Base-by-base conservation (phyloP, 1,140 invertebrate genomes). In the Heliothis virescens region DNA sequence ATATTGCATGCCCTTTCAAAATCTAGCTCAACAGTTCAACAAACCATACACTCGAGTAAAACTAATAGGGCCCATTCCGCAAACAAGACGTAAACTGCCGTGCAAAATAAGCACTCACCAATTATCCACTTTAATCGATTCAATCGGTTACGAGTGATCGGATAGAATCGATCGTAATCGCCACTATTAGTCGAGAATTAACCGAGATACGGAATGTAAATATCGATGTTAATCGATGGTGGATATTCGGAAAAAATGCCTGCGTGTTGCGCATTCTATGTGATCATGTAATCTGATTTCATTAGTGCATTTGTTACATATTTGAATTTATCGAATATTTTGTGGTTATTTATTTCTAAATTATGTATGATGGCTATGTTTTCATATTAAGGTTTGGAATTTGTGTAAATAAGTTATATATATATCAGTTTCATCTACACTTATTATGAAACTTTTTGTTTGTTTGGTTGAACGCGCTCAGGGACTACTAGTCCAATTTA, bases 21-120 rank as follows among this genome's bases (percentile, higher is more conserved):
- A 78, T 67, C 75, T 48, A 78, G 75, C 63, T 57, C 75, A 67
- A 57, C n/a, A 57, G 62, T 78, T 67, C 50, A 55, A 65, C 52
- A 78, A 78, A 67, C 75, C 13, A 73, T 67, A 69, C 26, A 78
- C 63, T 78, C 57, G 16, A 26, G 50, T 57, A 55, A 57, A 78
- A 78, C 52, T 55, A 67, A 78, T 69, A 52, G 75, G n/a, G 62
- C 50, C 75, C 12, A 50, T 69, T 67, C 74, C 74, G 48, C 60
- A 50, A 76, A 76, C 63, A 13, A 78, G 57, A 74, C 72, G 62
- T 59, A 59, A 69, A 78, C 26, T 67, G 16, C 26, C 75, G 75
- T 65, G 75, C 75, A 67, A 78, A 78, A 78, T 78, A 67, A 78
- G 55, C 63, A n/a, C 59, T 65, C 26, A 65, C 50, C 62, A 53